Percentiles rank a stretch among this genome's conserved stretches.
These are phyloP conservation scores for Rousettus leschenaultii DNA, from an alignment of 2,113 vertebrate species.

Conservation along the genomic window DNA sequence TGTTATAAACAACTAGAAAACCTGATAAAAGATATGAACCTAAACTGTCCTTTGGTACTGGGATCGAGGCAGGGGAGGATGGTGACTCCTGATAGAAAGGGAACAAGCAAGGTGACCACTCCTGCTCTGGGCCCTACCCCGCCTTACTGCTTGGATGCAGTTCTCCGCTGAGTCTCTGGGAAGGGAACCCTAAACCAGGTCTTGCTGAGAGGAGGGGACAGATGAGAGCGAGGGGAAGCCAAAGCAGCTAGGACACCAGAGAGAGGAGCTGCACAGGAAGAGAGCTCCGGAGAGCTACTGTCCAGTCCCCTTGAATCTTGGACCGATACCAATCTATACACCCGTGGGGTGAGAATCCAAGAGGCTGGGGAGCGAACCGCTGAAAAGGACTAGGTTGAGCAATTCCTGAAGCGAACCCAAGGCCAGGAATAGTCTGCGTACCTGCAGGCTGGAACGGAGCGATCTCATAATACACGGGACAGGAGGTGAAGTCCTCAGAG, in stretches of 20 bases:
- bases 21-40: background rate
- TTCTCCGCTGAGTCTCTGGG: background rate
- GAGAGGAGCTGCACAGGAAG: background rate
- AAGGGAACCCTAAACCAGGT: background rate
- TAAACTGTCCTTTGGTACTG: background rate
- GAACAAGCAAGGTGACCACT: background rate
- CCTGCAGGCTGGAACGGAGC: background rate
- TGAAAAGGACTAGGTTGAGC: background rate
- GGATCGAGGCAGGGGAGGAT: background rate
- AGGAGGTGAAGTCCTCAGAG: background rate
- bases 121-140: no score
- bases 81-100: background rate
- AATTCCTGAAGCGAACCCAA: background rate
- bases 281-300: background rate
- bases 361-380: background rate
- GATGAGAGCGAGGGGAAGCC: background rate
- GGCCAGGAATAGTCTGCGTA: background rate
- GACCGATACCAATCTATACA: background rate
- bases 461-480: fast-evolving
- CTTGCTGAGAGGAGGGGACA: background rate
- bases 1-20: background rate
- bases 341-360: background rate
- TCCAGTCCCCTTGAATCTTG: background rate
- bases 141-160: background rate
- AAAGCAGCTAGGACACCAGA: background rate